Conservation (phyloP, 2,888 invertebrate species). For the Lepas anatifera region DNA sequence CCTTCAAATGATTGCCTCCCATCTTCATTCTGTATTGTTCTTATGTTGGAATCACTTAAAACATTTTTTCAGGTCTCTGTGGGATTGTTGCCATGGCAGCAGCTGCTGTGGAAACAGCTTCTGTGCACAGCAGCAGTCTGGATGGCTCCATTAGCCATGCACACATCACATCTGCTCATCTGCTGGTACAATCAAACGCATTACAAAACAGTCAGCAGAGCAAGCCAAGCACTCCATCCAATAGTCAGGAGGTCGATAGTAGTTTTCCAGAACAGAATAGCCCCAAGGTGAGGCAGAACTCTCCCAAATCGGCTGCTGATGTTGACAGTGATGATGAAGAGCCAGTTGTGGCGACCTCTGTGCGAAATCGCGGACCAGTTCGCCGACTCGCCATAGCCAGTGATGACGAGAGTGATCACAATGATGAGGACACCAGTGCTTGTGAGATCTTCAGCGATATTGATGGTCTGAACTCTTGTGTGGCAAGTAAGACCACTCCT, state of each 20-base stretch:
- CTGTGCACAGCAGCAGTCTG: background rate
- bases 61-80: no score
- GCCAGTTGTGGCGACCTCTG: background rate
- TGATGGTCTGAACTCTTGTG: no score
- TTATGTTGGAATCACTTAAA: no score
- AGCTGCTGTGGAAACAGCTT: background rate
- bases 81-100: no score
- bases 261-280: background rate
- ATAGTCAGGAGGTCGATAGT: no score
- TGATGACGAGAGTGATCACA: background rate
- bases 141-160: background rate
- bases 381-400: background rate
- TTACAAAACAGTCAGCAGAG: background rate
- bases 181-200: no score
- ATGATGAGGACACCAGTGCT: background rate
- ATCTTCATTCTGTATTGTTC: no score
- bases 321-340: background rate
- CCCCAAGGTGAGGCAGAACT: background rate
- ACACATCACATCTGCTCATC: no score
- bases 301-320: background rate
- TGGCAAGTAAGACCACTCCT: no score
- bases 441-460: no score
- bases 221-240: background rate
- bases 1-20: no score
- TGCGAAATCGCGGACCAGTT: background rate